Base-by-base conservation (phyloP, 2,888 invertebrate genomes). In the Notodonta ziczac region DNA sequence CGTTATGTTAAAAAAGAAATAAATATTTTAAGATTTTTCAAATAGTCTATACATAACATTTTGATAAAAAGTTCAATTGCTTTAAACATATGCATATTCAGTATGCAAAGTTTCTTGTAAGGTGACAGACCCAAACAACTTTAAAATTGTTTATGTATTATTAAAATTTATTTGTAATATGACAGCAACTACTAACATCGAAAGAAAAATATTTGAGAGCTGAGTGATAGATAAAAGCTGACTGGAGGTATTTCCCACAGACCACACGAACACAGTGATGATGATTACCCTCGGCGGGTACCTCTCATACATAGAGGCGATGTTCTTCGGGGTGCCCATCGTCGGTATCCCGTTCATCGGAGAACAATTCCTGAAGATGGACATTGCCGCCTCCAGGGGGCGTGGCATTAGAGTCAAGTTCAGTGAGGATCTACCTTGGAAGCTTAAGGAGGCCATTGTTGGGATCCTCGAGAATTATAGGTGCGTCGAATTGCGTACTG, bases 261-360 rank as follows among this genome's bases (percentile, higher is more conserved):
- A 72, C 60, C 88, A 89, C 60, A 73, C 81, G 0, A 88, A 87
- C 61, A 80, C 80, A 0, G 56, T 81, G 9, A 65, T 86, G 42
- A 73, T 84, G 56, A 80, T 89, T 32, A 82, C 75, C 0, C 78
- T 84, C 53, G 87, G 85, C 9, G 83, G 81, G 0, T 63, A 78
- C 24, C 64, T 80, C 2, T 82, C 87, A 1, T 68, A 79, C 46
- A 78, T 78, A 58, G 86, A 88, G 58, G 84, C 87, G 0, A 77
- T 79, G 16, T 78, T 82, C 56, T 78, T 80, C 60, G 86, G 87
- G 13, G 84, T 88, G 13, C 88, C 88, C 0, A 56, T 86, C 8
- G 71, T 88, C 5, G 83, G 80, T 0, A 70, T 86, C 2, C 87
- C 89, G 0, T 62, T 84, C 5, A 72, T 70, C 10, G 80, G 70